Evolutionary conservation across 2,888 invertebrate species (phyloP), one percentile per base, ranked within the genome.

Genomic region (Melinaea marsaeus): DNA sequence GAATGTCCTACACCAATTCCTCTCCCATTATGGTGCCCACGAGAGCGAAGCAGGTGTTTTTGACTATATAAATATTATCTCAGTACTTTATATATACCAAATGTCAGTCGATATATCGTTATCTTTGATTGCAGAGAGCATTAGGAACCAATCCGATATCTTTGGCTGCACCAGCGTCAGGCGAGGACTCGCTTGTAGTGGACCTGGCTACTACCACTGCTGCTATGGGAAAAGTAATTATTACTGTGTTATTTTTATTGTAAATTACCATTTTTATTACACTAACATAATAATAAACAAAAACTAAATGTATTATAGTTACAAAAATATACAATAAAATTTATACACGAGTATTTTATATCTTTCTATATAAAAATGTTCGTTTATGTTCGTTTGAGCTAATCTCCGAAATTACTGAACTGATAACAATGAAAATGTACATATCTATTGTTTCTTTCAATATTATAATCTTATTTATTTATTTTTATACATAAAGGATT

Each of bases 131-230:
- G 13, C 78, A 94, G 92, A 88, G 93, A 4, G 94, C 94, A 0
- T 82, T 98, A 34, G 98, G 98, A n/a, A 98, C 98, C 0, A 99
- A 99, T 85, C 98, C 98, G 0, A 79, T 99, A 32, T 91, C 95
- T 0, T 78, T 98, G 66, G 97, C 95, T 0, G 97, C 96, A 0
- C 94, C 95, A 0, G 94, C 92, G 1, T 79, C 84, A 0, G 86
- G 92, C 33, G 93, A 92, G 0, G 97, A 98, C 74, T 92, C 93
- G 61, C 95, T 98, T 76, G 92, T 97, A 0, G 90, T 99, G 13
- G 98, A 99, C 78, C 96, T 99, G 97, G 98, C 98, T 0, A 96
- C 97, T 0, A 96, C 98, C 0, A 93, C 97, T 0, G 98, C 97
- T 0, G 98, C 99, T 9, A 91, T 98, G 69, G 99, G 98, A 58